These are phyloP conservation scores for Phanerotoma sp. DNA, from an alignment of 2,888 invertebrate species.

Conservation along the genomic window DNA sequence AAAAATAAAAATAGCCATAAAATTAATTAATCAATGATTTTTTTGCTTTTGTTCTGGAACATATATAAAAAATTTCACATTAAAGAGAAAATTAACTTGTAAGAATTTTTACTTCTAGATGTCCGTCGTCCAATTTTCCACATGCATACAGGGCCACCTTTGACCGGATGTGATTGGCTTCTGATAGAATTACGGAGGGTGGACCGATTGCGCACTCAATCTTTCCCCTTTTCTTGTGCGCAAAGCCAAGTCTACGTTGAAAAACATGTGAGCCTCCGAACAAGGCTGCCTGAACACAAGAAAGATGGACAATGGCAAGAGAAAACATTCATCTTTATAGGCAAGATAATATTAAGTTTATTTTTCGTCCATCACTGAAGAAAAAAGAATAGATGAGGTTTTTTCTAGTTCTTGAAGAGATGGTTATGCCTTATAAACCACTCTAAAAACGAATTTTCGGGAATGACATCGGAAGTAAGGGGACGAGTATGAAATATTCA, in stretches of 20 bases:
- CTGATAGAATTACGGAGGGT: conserved; percentile 53
- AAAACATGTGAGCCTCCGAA: background rate
- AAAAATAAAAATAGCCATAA: no score
- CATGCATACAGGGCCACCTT: conserved; percentile 43
- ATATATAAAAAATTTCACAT: no score
- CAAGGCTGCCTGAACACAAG: background rate
- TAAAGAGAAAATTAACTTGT: no score
- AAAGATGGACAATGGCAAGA: conserved; percentile 8
- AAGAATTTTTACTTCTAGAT: no score
- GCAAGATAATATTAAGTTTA: conserved; percentile 43
- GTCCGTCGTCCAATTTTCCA: conserved; percentile 41
- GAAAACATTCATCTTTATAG: conserved; percentile 40
- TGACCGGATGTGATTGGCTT: conserved; percentile 54
- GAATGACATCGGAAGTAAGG: background rate
- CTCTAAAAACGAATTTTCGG: background rate
- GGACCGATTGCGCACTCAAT: background rate
- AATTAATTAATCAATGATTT: no score
- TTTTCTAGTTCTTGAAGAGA: background rate
- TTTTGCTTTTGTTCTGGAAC: no score
- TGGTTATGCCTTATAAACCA: background rate
- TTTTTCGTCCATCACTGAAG: conserved; percentile 40
- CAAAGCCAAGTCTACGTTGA: background rate
- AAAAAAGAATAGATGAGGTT: conserved; percentile 8
- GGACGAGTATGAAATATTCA: conserved; percentile 14
- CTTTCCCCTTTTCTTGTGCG: background rate